Percentiles rank a stretch among this genome's conserved stretches.
phyloP scores from a whole-genome alignment of 2,113 vertebrate species.

The Procavia capensis region DNA sequence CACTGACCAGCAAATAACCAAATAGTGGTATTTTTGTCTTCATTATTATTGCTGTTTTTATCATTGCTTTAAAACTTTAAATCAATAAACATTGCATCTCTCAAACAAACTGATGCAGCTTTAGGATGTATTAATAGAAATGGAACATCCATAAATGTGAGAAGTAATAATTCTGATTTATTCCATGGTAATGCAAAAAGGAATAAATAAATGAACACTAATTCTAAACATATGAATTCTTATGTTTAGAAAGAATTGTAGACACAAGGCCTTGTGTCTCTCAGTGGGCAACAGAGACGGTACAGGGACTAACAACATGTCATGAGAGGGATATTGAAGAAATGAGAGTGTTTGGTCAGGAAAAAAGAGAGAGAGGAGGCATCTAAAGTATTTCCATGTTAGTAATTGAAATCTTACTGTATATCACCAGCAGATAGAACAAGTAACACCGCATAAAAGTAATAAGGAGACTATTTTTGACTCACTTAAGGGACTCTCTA shows the following conservation, averaged over 20 bases:
- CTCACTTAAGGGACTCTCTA: background rate
- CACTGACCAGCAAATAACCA: too few relatives aligned
- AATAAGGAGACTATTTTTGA: background rate
- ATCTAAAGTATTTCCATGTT: background rate
- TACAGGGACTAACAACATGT: background rate
- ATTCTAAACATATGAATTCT: background rate
- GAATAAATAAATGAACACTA: too few relatives aligned
- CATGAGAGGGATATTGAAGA: background rate
- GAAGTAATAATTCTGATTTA: background rate
- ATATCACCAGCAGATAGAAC: background rate
- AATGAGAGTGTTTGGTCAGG: background rate
- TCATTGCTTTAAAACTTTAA: conserved; percentile 45
- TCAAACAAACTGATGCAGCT: background rate
- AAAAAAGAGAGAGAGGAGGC: background rate
- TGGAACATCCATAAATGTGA: background rate
- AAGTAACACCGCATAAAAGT: background rate
- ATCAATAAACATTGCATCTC: background rate
- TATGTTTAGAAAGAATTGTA: background rate
- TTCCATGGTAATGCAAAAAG: background rate
- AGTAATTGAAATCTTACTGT: background rate
- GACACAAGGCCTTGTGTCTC: background rate
- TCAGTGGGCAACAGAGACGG: background rate
- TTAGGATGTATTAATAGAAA: conserved; percentile 9
- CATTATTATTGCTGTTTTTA: too few relatives aligned
- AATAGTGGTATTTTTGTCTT: too few relatives aligned